Conservation (phyloP, 2,888 invertebrate genomes). For the Hirudinaria manillensis region DNA sequence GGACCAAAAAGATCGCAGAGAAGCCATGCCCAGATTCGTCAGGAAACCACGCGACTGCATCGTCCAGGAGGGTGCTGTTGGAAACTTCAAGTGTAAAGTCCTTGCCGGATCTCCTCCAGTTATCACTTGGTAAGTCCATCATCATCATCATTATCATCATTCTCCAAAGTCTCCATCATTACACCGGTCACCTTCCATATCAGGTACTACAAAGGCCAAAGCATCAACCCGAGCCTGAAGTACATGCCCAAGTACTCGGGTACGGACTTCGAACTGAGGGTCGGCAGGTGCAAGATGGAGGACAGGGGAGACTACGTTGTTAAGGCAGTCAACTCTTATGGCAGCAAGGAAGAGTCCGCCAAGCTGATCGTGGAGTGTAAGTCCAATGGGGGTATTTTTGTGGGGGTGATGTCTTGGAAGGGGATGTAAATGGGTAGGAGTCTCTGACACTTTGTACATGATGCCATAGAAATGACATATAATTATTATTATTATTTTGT, state of each 20-base stretch:
- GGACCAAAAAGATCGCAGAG: constrained; percentile 89
- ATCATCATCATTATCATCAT: background rate
- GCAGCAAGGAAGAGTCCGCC: constrained; percentile 48
- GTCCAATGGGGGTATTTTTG: too few species aligned
- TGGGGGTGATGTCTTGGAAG: too few species aligned
- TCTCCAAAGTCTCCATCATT: background rate
- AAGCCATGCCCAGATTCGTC: constrained; percentile 95
- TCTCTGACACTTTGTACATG: too few species aligned
- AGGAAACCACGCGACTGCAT: constrained; percentile 91
- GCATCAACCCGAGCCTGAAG: constrained; percentile 87
- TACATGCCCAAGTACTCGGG: constrained; percentile 96
- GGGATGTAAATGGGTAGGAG: too few species aligned
- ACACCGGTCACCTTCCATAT: background rate
- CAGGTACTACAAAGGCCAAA: constrained; percentile 47
- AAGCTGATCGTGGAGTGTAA: constrained; percentile 52
- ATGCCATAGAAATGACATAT: too few species aligned
- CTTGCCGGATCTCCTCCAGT: constrained; percentile 87
- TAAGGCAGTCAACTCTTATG: constrained; percentile 55
- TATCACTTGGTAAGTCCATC: constrained; percentile 70
- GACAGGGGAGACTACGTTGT: constrained; percentile 97
- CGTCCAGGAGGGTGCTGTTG: constrained; percentile 93
- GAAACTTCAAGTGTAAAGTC: constrained; percentile 92
- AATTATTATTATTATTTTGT: too few species aligned
- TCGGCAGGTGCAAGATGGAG: constrained; percentile 83
- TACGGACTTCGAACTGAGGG: constrained; percentile 93